A percentile compares a stretch with the other conserved stretches of the same genome.
Evolutionary conservation across 2,797 vertebrate species (phyloP).

Genomic region (Gallinago nigripennis): DNA sequence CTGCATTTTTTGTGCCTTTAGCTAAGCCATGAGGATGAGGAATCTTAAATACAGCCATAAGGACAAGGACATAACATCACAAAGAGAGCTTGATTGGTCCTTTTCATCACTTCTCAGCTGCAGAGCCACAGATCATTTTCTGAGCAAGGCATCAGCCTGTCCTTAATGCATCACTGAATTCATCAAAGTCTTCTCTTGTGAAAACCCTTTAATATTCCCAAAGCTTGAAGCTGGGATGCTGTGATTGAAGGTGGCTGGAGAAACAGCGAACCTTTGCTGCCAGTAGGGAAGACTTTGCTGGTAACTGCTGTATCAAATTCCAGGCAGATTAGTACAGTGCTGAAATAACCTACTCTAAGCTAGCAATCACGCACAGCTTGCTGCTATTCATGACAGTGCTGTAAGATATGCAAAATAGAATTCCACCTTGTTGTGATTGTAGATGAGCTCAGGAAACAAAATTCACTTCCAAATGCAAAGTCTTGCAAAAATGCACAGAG

Average conservation of each 20-base stretch:
- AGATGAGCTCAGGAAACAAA: constrained; percentile 1
- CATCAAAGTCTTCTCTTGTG: constrained; percentile 1
- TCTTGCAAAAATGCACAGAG: not conserved
- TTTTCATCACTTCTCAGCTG: constrained; percentile 5
- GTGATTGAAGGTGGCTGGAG: not conserved
- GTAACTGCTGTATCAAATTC: constrained; percentile 1
- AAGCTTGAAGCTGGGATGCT: not conserved
- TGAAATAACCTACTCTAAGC: not conserved
- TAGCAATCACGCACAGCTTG: constrained; percentile 16
- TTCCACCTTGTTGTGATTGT: not conserved
- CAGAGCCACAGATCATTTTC: constrained; percentile 3
- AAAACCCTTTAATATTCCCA: not conserved
- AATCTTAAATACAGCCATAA: not conserved
- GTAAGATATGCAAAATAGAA: constrained; percentile 16
- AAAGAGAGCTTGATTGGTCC: not conserved
- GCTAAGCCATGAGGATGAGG: not conserved
- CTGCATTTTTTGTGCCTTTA: not conserved
- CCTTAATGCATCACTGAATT: constrained; percentile 26
- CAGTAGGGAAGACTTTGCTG: not conserved
- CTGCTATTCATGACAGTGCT: not conserved
- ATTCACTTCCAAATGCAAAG: not conserved
- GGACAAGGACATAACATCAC: not conserved
- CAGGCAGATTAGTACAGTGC: not conserved
- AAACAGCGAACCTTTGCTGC: not conserved
- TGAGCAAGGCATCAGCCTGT: not conserved